These are phyloP conservation scores for Perizoma affinitatum DNA, from an alignment of 2,888 invertebrate genomes.

Conservation along the genomic window DNA sequence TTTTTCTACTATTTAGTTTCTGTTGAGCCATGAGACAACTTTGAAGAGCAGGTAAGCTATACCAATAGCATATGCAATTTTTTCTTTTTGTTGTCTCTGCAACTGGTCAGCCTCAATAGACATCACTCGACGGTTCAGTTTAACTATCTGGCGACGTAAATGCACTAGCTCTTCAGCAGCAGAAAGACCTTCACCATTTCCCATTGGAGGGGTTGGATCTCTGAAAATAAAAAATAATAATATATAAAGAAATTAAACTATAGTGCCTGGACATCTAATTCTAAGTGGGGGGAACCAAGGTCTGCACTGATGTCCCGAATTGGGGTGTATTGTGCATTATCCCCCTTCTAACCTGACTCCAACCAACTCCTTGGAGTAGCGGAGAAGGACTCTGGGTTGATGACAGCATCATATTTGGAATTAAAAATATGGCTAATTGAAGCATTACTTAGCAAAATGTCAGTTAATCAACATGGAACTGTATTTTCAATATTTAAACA, in stretches of 20 bases:
- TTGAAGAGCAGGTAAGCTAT: slow-evolving; percentile 94
- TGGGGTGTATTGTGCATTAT: no score
- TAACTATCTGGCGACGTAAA: slow-evolving; percentile 93
- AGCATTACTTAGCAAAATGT: no score
- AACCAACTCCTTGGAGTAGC: no score
- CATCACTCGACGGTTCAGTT: slow-evolving; percentile 93
- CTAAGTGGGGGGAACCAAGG: no score
- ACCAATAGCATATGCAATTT: slow-evolving; percentile 92
- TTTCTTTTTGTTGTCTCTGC: slow-evolving; percentile 93
- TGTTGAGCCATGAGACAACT: slow-evolving; percentile 91
- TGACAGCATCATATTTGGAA: no score
- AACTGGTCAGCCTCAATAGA: slow-evolving; percentile 93
- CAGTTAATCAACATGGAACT: no score
- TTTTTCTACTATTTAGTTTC: slow-evolving; percentile 63
- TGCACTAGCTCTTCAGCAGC: slow-evolving; percentile 92
- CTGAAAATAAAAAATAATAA: slow-evolving; percentile 61
- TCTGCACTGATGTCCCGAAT: no score
- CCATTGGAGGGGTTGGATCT: slow-evolving; percentile 88
- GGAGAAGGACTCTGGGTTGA: no score
- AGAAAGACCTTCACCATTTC: slow-evolving; percentile 86
- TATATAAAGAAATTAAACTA: neutral
- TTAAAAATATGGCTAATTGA: no score
- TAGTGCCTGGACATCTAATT: no score
- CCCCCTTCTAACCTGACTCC: no score
- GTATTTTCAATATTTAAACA: no score